Base-by-base conservation (phyloP, 2,888 invertebrate species). In the Harmothoe impar region DNA sequence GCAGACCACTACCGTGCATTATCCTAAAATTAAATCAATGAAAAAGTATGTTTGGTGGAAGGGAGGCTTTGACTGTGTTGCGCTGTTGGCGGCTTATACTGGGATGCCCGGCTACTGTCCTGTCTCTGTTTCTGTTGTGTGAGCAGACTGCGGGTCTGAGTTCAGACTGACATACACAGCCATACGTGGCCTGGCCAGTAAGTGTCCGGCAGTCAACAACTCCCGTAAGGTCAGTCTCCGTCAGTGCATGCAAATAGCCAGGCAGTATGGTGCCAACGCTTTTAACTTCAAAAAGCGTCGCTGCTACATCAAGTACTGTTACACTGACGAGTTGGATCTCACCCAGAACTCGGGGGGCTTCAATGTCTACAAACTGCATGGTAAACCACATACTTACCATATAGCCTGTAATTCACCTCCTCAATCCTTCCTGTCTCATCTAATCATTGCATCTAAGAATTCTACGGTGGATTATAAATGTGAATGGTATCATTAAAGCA, bases 221-320 rank as follows among this genome's bases (percentile, higher is more conserved):
- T 20, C 33, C 10, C 72, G 84, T 20, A 17, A 54, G 23, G 84
- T 90, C n/a, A 78, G 77, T 54, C 51, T 54, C n/a, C 29, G 33
- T 20, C 10, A 56, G 31, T 90, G 90, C 56, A 52, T 84, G 29
- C 54, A 56, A 17, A 43, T 52, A 20, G 91, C 91, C 20, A 17
- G 78, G 17, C 81, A 29, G 12, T 51, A 89, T 25, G 91, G 91
- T 7, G 91, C 78, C 12, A 91, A 92, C 84, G 89, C 91, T 15
- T 33, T 92, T 77, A 91, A 92, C 91, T 89, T 89, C 89, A 72
- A 88, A n/a, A 31, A 88, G n/a, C 54, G 81, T 0, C 85, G 89
- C 56, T 92, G 92, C 77, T 81, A 89, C 77, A 31, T 91, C 56
- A 91, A 90, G 56, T 29, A 85, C 68, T 92, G 92, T 62, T n/a